phyloP scores from a whole-genome alignment of 1,140 invertebrate genomes.

The Xylocopa sonorina region DNA sequence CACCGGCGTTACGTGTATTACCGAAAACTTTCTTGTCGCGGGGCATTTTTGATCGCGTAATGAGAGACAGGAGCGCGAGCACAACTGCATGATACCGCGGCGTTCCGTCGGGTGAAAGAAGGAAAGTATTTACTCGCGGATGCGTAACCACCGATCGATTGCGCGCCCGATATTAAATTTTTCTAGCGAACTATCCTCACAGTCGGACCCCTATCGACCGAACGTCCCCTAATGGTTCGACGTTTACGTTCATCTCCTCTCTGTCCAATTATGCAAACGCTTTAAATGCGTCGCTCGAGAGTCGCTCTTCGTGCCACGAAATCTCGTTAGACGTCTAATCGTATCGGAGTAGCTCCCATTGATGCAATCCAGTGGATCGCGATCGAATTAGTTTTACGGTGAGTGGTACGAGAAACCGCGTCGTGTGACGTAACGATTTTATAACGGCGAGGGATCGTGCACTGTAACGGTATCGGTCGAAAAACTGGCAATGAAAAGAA shows the following conservation, averaged over 20 bases:
- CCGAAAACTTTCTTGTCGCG: slow-evolving; percentile 41
- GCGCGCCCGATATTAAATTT: background rate
- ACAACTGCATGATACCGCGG: background rate
- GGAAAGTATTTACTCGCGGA: slow-evolving; percentile 9
- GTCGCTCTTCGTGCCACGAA: background rate
- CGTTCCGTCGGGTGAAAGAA: background rate
- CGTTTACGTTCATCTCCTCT: background rate
- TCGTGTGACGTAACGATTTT: slow-evolving; percentile 18
- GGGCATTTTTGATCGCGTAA: slow-evolving; percentile 26
- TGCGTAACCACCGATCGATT: slow-evolving; percentile 19
- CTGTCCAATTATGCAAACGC: background rate
- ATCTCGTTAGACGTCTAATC: background rate
- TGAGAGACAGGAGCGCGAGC: background rate
- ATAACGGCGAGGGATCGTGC: background rate
- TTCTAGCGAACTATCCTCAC: background rate
- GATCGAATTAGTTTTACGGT: background rate
- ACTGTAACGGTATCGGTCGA: background rate
- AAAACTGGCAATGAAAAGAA: background rate
- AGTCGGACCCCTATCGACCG: background rate
- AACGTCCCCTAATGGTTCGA: background rate
- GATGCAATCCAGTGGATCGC: background rate
- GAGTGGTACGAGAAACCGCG: background rate
- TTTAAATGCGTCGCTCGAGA: no score
- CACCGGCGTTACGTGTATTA: slow-evolving; percentile 29
- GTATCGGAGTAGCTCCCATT: background rate